Conservation (phyloP, 1,140 invertebrate genomes). For the Aphaenogaster rudis region DNA sequence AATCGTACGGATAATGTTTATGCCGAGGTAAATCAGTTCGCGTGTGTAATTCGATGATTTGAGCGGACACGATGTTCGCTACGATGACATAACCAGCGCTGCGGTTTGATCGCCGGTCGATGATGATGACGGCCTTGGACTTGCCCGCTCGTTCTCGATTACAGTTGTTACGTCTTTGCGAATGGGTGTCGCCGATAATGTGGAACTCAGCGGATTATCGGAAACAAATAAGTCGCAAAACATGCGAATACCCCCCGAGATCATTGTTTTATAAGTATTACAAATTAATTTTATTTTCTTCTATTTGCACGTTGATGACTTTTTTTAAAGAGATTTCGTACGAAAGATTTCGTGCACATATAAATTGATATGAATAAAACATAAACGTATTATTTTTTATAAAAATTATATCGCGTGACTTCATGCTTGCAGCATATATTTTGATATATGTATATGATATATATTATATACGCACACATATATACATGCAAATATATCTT, state of each 20-base stretch:
- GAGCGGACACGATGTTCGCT: slow-evolving; percentile 65
- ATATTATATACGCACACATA: not conserved
- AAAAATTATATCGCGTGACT: not conserved
- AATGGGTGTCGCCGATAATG: slow-evolving; percentile 37
- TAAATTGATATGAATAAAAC: not conserved
- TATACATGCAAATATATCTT: not conserved
- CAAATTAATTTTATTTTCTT: not conserved
- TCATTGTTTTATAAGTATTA: not conserved
- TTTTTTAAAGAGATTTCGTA: not conserved
- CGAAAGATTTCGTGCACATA: not conserved
- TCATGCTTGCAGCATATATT: slow-evolving; percentile 6
- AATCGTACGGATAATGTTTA: slow-evolving; percentile 47
- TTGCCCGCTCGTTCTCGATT: slow-evolving; percentile 77
- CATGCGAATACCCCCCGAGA: not conserved
- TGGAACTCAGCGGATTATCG: slow-evolving; percentile 48
- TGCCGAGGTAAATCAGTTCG: slow-evolving; percentile 30
- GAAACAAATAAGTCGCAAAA: slow-evolving; percentile 33
- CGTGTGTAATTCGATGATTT: slow-evolving; percentile 78
- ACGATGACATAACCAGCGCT: slow-evolving; percentile 77
- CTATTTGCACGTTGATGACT: no score
- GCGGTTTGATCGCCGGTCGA: slow-evolving; percentile 77
- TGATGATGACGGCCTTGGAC: slow-evolving; percentile 80
- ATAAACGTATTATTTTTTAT: not conserved
- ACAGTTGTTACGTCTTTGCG: slow-evolving; percentile 60
- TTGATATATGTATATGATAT: not conserved